Conservation (phyloP, 2,113 vertebrate species). For the Calypte anna region DNA sequence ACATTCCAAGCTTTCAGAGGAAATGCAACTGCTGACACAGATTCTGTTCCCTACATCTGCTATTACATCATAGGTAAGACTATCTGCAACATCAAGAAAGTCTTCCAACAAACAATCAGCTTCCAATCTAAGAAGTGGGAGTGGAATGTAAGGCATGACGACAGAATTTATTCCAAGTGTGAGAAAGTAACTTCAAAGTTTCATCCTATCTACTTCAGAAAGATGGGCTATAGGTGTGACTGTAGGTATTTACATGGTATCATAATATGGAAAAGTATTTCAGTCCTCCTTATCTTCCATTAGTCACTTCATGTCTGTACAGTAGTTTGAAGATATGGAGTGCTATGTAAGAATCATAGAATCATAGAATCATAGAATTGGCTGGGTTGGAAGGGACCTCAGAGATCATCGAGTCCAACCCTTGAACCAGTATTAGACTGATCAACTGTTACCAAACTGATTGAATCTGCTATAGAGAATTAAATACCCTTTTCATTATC, state of each 20-base stretch:
- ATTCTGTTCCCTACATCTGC: background rate
- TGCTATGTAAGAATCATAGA: too few relatives aligned
- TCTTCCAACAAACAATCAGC: background rate
- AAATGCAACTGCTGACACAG: slow-evolving; percentile 16
- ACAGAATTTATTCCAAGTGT: background rate
- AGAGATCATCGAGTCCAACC: too few relatives aligned
- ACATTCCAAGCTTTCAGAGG: background rate
- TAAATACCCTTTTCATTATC: background rate
- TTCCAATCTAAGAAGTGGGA: background rate
- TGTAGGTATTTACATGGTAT: background rate
- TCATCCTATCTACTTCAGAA: background rate
- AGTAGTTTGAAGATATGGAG: background rate
- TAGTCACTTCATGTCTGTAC: background rate
- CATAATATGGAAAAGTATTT: background rate
- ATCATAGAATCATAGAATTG: too few relatives aligned
- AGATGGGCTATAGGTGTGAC: background rate
- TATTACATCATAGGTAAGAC: background rate
- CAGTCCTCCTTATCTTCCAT: background rate
- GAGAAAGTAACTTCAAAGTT: background rate
- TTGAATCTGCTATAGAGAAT: background rate
- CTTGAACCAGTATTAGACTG: background rate
- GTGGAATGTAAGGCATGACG: background rate
- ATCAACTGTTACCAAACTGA: background rate
- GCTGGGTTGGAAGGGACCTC: too few relatives aligned
- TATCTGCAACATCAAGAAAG: background rate